Conservation (phyloP, 2,888 invertebrate genomes). For the Lampropteryx suffumata region DNA sequence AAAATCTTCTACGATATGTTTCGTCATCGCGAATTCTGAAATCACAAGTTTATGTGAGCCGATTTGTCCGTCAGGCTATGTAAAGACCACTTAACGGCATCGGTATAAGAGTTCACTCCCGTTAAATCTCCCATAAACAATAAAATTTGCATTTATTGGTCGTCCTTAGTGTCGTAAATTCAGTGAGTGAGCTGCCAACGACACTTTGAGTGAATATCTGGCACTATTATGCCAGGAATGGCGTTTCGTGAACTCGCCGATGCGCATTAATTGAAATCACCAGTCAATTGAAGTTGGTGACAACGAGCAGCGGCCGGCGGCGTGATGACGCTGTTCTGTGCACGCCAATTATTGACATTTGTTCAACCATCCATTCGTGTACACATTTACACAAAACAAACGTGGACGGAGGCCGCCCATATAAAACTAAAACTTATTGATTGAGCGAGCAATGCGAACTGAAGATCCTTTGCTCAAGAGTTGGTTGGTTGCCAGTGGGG, state of each 20-base stretch:
- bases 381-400: conserved; percentile 44
- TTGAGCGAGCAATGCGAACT: neutral
- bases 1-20: neutral
- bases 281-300: conserved; percentile 71
- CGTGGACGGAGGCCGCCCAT: neutral
- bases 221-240: conserved; percentile 61
- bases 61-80: conserved; percentile 56
- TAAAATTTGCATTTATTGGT: conserved; percentile 83
- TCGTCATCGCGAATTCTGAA: neutral
- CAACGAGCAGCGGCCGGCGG: conserved; percentile 50
- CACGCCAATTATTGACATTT: conserved; percentile 72
- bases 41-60: conserved; percentile 40
- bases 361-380: conserved; percentile 55
- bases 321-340: conserved; percentile 51
- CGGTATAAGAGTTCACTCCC: conserved; percentile 77
- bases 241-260: conserved; percentile 64
- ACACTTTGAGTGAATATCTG: conserved; percentile 77
- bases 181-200: conserved; percentile 73
- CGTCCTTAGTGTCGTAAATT: conserved; percentile 76
- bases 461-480: neutral
- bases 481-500: too few relatives aligned
- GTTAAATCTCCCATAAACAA: conserved; percentile 80
- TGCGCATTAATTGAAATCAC: conserved; percentile 74
- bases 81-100: conserved; percentile 70
- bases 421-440: conserved; percentile 1